Conservation (phyloP, 2,888 invertebrate genomes). For the Cryptophagus acutangulus region DNA sequence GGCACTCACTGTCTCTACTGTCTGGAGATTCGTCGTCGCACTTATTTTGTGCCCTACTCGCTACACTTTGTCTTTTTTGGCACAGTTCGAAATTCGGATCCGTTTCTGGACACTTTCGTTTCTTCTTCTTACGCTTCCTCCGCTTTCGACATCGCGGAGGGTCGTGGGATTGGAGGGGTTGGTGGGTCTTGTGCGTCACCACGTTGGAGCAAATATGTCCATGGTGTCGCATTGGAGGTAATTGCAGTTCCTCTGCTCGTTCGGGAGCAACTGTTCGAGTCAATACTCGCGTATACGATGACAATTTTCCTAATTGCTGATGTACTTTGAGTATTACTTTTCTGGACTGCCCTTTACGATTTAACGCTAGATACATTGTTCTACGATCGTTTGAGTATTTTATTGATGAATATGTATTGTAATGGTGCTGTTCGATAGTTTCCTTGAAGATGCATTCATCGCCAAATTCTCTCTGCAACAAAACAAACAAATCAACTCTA, state of each 20-base stretch:
- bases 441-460: slow-evolving; percentile 82
- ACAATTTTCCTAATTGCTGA: slow-evolving; percentile 66
- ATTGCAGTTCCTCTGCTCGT: slow-evolving; percentile 51
- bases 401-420: slow-evolving; percentile 77
- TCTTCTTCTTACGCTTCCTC: slow-evolving; percentile 52
- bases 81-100: slow-evolving; percentile 31
- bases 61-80: slow-evolving; percentile 35
- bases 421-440: slow-evolving; percentile 77
- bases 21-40: slow-evolving; percentile 27
- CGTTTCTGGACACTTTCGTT: slow-evolving; percentile 42
- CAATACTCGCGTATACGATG: slow-evolving; percentile 68
- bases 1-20: slow-evolving; percentile 43
- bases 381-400: slow-evolving; percentile 66
- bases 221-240: slow-evolving; percentile 48
- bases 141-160: slow-evolving; percentile 50
- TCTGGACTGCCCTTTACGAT: slow-evolving; percentile 66
- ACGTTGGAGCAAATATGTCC: slow-evolving; percentile 36
- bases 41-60: slow-evolving; percentile 45
- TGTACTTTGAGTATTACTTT: slow-evolving; percentile 65
- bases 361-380: slow-evolving; percentile 72
- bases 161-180: slow-evolving; percentile 37
- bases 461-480: slow-evolving; percentile 79
- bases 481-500: too few species aligned
- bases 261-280: slow-evolving; percentile 56
- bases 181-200: slow-evolving; percentile 29